Base-by-base conservation (phyloP, 2,888 invertebrate genomes). In the Octonoba sinensis region DNA sequence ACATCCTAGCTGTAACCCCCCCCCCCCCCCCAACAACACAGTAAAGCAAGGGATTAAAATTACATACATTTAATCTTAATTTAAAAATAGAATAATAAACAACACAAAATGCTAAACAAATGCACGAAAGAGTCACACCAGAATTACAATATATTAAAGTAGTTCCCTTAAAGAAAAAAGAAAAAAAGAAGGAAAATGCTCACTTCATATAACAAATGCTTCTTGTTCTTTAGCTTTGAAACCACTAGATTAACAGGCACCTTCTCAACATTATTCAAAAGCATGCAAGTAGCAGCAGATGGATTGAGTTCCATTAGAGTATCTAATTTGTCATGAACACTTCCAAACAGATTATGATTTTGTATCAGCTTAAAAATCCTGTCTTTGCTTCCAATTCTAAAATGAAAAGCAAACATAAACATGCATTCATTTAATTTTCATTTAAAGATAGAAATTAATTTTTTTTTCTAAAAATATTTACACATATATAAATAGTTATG, bases 231-330 rank as follows among this genome's bases (percentile, higher is more conserved):
- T 51, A 98, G 90, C 87, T 95, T 94, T 76, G 92, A 91, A 49
- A 96, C 95, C 22, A 97, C 94, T 20, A 93, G 91, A 86, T 94
- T 93, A 0, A 95, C 91, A 0, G 95, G 92, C 56, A 96, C 91
- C 83, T 88, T 87, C 51, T 89, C 89, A 20, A 88, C 87, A 87
- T 94, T 93, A 82, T 94, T 93, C 81, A 96, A 88, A 64, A 97
- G 91, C 87, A 97, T 91, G 69, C 92, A 91, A 85, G 96, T 93
- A 1, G 97, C 93, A 89, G 93, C 92, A 85, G 93, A 93, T 85
- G 92, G 90, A 89, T 97, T 96, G 75, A 97, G 91, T 86, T 93
- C 93, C 93, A 98, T 96, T 60, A 98, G 90, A 84, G 94, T 93
- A 84, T 95, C 92, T 78, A 97, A 93, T 91, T 95, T 94, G 87